Percentiles rank a stretch among this genome's conserved stretches.
Evolutionary conservation across 1,140 invertebrate species (phyloP).

Genomic region (honey bee (Apis mellifera)): Amel_HAv3.1 CM009940.2:8202501-8203000

Average conservation of each 20-base stretch:
- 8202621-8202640: conserved; percentile 79
- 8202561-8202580: conserved; percentile 83
- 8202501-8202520: conserved; percentile 81
- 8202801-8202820: conserved; percentile 82
- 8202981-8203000: conserved; percentile 83
- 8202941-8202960: conserved; percentile 80
- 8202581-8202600: conserved; percentile 84
- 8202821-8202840: conserved; percentile 83
- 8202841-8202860: conserved; percentile 78
- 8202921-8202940: conserved; percentile 76
- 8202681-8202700: conserved; percentile 83
- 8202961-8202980: conserved; percentile 81
- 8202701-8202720: conserved; percentile 80
- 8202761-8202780: conserved; percentile 84
- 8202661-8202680: conserved; percentile 80
- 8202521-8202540: conserved; percentile 82
- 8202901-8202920: not conserved
- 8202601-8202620: conserved; percentile 83
- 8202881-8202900: not conserved
- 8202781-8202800: conserved; percentile 84
- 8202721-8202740: conserved; percentile 84
- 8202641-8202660: conserved; percentile 81
- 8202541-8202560: conserved; percentile 82
- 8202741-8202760: conserved; percentile 83
- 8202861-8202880: conserved; percentile 70